These are phyloP conservation scores for Drosophila lacteicornis DNA, from an alignment of 1,140 invertebrate genomes.

Conservation along the genomic window DNA sequence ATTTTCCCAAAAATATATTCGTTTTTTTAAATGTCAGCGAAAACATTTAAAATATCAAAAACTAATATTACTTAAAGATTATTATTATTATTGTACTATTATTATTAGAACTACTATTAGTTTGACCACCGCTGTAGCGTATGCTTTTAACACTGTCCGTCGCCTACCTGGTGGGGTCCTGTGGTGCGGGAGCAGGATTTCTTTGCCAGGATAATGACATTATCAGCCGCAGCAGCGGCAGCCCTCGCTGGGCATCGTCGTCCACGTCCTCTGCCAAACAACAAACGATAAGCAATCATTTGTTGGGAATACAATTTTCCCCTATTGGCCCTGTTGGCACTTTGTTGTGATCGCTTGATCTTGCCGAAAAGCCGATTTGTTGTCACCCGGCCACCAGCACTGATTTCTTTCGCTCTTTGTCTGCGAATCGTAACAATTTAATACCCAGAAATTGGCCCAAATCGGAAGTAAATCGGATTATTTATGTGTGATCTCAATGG, in stretches of 20 bases:
- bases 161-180: slow-evolving; percentile 59
- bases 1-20: background rate
- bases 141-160: slow-evolving; percentile 30
- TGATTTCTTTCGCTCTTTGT: slow-evolving; percentile 33
- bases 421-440: slow-evolving; percentile 62
- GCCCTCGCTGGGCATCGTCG: slow-evolving; percentile 1
- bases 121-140: background rate
- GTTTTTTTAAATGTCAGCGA: background rate
- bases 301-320: slow-evolving; percentile 57
- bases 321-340: slow-evolving; percentile 48
- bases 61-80: too few relatives aligned
- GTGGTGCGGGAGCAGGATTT: slow-evolving; percentile 41
- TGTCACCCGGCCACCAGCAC: slow-evolving; percentile 58
- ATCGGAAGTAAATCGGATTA: slow-evolving; percentile 64
- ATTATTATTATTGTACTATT: too few relatives aligned
- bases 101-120: background rate
- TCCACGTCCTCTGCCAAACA: slow-evolving; percentile 39
- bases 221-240: slow-evolving; percentile 65
- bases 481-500: slow-evolving; percentile 25
- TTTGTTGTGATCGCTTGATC: slow-evolving; percentile 70
- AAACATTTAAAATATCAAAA: too few relatives aligned
- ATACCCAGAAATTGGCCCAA: slow-evolving; percentile 57
- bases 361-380: slow-evolving; percentile 69
- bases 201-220: slow-evolving; percentile 69
- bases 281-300: slow-evolving; percentile 81